Conservation (phyloP, 2,113 vertebrate genomes). For the Acrocephalus kingi region DNA sequence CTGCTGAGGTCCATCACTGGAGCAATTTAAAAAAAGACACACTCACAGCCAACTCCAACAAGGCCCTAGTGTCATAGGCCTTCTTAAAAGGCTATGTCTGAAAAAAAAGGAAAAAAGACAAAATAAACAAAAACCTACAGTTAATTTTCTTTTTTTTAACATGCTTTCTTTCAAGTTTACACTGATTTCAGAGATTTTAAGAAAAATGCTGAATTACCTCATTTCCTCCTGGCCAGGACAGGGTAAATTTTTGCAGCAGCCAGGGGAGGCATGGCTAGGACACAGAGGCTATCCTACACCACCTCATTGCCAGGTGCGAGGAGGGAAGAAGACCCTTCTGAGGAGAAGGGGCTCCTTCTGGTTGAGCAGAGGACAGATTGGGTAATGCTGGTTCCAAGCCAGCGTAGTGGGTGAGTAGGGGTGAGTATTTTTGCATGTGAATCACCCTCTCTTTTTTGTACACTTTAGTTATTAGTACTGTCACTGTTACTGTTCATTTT, state of each 20-base stretch:
- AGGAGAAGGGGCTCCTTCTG: background rate
- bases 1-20: background rate
- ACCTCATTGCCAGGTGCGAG: background rate
- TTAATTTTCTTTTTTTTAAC: background rate
- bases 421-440: background rate
- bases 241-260: background rate
- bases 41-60: background rate
- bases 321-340: background rate
- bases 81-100: background rate
- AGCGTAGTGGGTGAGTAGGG: background rate
- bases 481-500: background rate
- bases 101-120: too few species aligned
- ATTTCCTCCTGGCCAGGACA: background rate
- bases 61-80: rapidly evolving
- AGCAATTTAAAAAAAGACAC: background rate
- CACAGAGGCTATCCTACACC: background rate
- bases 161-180: background rate
- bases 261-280: background rate
- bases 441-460: background rate
- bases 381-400: background rate
- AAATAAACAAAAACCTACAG: rapidly evolving
- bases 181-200: background rate
- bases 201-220: background rate
- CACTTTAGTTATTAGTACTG: background rate
- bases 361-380: rapidly evolving